Base-by-base conservation (phyloP, 2,888 invertebrate genomes). In the Hartigia nigra region DNA sequence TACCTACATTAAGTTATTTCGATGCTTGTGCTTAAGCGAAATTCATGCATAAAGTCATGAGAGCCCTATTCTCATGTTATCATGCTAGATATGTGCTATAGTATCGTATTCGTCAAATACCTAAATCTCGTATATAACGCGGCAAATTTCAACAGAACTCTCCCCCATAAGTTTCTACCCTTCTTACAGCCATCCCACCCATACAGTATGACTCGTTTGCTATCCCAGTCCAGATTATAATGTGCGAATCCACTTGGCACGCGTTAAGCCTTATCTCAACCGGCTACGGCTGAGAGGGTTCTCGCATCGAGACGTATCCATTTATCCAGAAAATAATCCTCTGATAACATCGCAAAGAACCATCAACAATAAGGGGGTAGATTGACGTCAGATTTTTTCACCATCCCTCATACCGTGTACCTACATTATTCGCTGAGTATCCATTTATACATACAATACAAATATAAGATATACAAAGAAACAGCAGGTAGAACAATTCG, bases 311-410 rank as follows among this genome's bases (percentile, higher is more conserved):
- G 78, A 74, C 37, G 86, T 84, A 86, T 90, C 87, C 89, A 87
- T 90, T 90, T 91, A 91, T 90, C 88, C 87, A 85, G 88, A 91
- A 91, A 91, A 91, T 91, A 91, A 91, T 91, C 91, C 90, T 75
- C 70, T 79, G 88, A 89, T 88, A 87, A 82, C 79, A 89, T 88
- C 88, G 78, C 55, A 3, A 55, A 55, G 55, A 80, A 78, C 82
- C 82, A 82, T 84, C 81, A 78, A 75, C 80, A 81, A 81, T 78
- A 83, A 76, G 77, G 79, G 79, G 81, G 78, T n/a, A 74, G 69
- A 79, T 76, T 80, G 83, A 75, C 81, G 82, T 82, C 1, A 55
- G 55, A 55, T 23, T 23, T 23, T 23, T 55, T 55, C 55, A 55
- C 55, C 23, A 55, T 9, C 55, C 55, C 9, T 55, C 2, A 23